These are phyloP conservation scores for Malurus cyaneus DNA, from an alignment of 2,113 vertebrate species.

Conservation along the genomic window DNA sequence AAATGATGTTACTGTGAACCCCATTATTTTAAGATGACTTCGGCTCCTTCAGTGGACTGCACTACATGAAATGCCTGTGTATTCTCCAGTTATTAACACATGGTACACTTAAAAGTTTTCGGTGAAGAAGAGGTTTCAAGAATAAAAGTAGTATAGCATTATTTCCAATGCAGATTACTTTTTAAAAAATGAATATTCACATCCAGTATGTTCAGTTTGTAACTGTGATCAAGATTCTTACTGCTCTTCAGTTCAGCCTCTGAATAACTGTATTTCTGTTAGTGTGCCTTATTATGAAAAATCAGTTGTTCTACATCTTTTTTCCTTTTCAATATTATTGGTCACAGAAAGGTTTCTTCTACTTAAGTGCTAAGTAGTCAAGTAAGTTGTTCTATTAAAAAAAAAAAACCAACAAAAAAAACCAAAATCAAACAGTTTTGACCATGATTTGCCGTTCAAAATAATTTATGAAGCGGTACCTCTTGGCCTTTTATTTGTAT, in stretches of 20 bases:
- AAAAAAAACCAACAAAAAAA: background rate
- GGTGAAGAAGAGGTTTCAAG: background rate
- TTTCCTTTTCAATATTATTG: background rate
- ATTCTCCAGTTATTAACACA: background rate
- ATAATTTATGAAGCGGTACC: constrained; percentile 69
- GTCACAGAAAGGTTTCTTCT: background rate
- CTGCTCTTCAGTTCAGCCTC: background rate
- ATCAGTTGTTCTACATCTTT: background rate
- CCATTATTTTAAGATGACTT: constrained; percentile 17
- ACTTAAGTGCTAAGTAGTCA: background rate
- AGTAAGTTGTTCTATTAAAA: constrained; percentile 35
- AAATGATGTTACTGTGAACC: background rate
- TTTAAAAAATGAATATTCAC: background rate
- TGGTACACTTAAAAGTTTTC: background rate
- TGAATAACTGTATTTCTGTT: background rate
- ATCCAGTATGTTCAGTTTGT: background rate
- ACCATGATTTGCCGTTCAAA: constrained; percentile 55
- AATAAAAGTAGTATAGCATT: background rate
- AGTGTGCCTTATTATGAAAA: background rate
- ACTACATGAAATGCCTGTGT: background rate
- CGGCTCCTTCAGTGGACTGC: background rate
- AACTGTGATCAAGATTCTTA: background rate
- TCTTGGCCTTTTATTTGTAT: constrained; percentile 65
- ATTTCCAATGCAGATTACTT: background rate
- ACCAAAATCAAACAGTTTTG: constrained; percentile 52